Conservation (phyloP, 2,888 invertebrate species). For the Hartigia nigra region DNA sequence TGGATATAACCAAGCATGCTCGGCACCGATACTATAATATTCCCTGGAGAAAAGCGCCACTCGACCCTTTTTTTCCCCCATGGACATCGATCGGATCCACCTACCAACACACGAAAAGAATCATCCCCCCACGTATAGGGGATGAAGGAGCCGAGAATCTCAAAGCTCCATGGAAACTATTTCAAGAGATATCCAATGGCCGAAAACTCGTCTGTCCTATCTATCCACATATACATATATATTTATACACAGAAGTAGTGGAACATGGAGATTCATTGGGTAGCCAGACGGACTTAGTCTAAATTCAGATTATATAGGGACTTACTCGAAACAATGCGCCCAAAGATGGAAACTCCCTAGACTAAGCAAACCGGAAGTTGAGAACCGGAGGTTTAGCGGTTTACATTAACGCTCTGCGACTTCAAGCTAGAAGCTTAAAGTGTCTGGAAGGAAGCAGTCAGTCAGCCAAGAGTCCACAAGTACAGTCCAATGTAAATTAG, state of each 20-base stretch:
- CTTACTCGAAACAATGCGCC: neutral
- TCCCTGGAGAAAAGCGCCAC: constrained; percentile 46
- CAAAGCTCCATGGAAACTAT: neutral
- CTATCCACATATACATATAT: neutral
- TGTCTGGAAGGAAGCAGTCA: neutral
- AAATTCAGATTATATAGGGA: neutral
- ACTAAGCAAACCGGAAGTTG: constrained; percentile 26
- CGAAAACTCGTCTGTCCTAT: neutral
- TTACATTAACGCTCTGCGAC: constrained; percentile 48
- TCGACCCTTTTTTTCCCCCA: constrained; percentile 38
- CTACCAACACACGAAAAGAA: neutral
- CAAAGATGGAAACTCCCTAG: neutral
- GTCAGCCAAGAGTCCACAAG: neutral
- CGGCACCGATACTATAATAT: constrained; percentile 44
- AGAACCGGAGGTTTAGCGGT: constrained; percentile 38
- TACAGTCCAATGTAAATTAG: neutral
- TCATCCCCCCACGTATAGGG: neutral
- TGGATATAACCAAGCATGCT: constrained; percentile 39
- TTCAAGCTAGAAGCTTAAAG: constrained; percentile 22
- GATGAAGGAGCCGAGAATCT: neutral
- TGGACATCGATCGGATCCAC: constrained; percentile 9
- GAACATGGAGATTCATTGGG: neutral
- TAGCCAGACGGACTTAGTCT: neutral
- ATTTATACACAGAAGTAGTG: neutral
- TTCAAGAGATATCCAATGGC: neutral